phyloP scores from a whole-genome alignment of 30 jellyfish, hydroid and myxozoan genomes.

The Aurelia coerulea region DNA sequence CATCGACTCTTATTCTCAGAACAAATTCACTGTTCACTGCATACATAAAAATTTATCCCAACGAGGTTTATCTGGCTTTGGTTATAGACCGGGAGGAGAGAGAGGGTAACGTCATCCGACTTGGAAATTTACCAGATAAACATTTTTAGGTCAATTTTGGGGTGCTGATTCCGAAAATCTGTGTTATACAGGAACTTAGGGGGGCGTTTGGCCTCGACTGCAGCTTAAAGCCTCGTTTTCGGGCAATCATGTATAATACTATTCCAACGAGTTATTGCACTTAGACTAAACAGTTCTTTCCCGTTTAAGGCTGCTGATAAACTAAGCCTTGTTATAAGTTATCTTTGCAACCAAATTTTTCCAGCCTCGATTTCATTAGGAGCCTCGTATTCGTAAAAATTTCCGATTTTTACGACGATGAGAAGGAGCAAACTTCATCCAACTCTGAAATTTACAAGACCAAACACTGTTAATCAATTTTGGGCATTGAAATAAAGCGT shows the following conservation, averaged over 20 bases:
- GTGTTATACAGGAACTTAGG: neutral
- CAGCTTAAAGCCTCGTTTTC: constrained; percentile 6
- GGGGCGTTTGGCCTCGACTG: constrained; percentile 8
- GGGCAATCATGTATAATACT: neutral
- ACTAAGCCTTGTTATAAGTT: neutral
- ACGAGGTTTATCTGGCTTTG: no score
- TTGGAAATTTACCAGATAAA: constrained; percentile 3
- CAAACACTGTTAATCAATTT: constrained; percentile 1
- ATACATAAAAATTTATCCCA: no score
- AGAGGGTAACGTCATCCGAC: constrained; percentile 12
- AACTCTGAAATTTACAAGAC: constrained; percentile 5
- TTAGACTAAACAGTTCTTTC: constrained; percentile 4
- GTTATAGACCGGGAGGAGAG: constrained; percentile 6
- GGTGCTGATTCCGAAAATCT: constrained; percentile 13
- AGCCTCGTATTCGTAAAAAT: neutral
- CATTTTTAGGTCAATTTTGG: constrained; percentile 3
- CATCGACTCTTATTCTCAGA: no score
- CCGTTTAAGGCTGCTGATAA: neutral
- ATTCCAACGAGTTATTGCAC: neutral
- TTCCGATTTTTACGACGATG: neutral
- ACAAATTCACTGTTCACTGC: no score
- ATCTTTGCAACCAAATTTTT: neutral
- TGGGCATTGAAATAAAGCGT: neutral
- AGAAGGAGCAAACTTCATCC: constrained; percentile 2
- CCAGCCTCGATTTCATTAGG: neutral